Base-by-base conservation (phyloP, 92 coral and sea anemone species). In the Pocillopora meandrina region DNA sequence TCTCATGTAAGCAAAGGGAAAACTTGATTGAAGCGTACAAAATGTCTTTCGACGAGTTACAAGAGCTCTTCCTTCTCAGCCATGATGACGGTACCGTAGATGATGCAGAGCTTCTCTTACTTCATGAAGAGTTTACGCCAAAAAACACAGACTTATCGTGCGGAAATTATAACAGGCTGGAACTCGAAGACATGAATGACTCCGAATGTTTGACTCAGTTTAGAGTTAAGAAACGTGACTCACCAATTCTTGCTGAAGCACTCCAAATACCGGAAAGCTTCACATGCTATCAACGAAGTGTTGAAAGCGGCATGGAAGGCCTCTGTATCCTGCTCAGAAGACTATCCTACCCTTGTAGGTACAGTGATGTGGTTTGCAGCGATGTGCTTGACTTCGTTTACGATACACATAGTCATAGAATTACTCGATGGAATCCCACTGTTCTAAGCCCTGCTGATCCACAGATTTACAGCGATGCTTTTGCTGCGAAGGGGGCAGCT, bases 11-110 rank as follows among this genome's bases (percentile, higher is more conserved):
- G 26, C 26, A 61, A 61, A 61, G 65, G 19, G 85, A 81, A 69
- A 69, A 82, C 86, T 56, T 71, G 16, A 72, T 56, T n/a, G 79
- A 75, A 75, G 79, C 11, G 79, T 75, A 75, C 79, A 75, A 75
- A 56, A 75, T 75, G 66, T 82, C 86, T 72, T 56, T 82, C 73
- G 21, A 82, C 86, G 79, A 82, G 79, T 71, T 82, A 49, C 86
- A 72, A 82, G 86, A 72, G 56, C 86, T 82, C 79, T 82, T 82
- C 72, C 72, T 71, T 49, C 59, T 61, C 3, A 65, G 61, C 73
- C 84, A 79, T 57, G 74, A 62, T 79, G 60, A 79, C 84, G 74
- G 60, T 79, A 58, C 61, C 64, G 23, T 65, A 63, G 19, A 47
- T 33, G 74, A 79, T 63, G 84, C 64, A 65, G 84, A 79, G 61